These are phyloP conservation scores for Enteromius radiatus DNA, from an alignment of 2,797 vertebrate genomes.

Conservation along the genomic window DNA sequence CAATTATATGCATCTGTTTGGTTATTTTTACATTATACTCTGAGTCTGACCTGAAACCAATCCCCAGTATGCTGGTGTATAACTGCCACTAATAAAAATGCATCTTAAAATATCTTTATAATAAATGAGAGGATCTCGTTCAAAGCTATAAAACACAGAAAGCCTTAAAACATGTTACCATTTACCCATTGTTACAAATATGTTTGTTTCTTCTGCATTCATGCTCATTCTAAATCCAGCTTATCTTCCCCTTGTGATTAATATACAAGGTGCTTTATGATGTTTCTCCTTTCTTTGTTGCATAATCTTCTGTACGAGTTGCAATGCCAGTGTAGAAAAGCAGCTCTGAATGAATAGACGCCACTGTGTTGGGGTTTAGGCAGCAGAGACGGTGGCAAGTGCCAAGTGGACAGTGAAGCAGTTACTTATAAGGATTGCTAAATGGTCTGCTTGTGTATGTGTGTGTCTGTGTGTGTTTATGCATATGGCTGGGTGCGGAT, in stretches of 20 bases:
- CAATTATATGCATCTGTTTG: conserved; percentile 62
- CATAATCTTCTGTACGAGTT: conserved; percentile 70
- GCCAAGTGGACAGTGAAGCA: conserved; percentile 62
- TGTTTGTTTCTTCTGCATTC: conserved; percentile 39
- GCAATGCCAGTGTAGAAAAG: conserved; percentile 65
- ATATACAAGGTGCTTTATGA: conserved; percentile 65
- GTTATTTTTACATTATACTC: conserved; percentile 62
- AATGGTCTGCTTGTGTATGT: neutral
- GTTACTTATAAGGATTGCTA: conserved; percentile 38
- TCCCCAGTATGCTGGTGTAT: conserved; percentile 47
- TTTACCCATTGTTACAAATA: conserved; percentile 24
- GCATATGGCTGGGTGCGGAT: conserved; percentile 8
- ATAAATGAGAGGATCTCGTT: conserved; percentile 1
- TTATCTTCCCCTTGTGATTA: conserved; percentile 73
- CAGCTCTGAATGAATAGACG: conserved; percentile 72
- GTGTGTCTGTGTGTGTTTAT: conserved; percentile 14
- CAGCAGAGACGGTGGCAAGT: conserved; percentile 23
- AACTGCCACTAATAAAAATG: conserved; percentile 31
- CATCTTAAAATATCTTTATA: conserved; percentile 45
- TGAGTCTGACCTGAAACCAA: conserved; percentile 61
- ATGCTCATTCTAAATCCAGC: conserved; percentile 63
- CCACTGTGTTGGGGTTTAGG: conserved; percentile 71
- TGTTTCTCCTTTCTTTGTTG: conserved; percentile 67
- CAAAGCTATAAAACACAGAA: neutral
- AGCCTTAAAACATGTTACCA: neutral